These are phyloP conservation scores for Drosophila barbarae DNA, from an alignment of 2,888 invertebrate genomes.

Conservation along the genomic window DNA sequence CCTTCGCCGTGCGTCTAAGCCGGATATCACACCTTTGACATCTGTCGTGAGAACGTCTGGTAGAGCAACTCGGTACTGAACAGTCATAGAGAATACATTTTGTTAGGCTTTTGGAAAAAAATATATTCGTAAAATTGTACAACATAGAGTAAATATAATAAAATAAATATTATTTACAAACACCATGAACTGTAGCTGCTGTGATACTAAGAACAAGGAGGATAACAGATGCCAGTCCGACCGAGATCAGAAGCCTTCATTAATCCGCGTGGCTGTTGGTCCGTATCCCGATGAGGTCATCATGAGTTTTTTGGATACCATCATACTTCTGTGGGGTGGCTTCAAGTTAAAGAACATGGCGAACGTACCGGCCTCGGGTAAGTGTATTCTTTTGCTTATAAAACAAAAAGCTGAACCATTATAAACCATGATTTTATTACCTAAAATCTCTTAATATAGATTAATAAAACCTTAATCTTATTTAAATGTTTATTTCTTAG, in stretches of 20 bases:
- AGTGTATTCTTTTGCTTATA: not conserved
- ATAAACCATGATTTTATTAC: too few species aligned
- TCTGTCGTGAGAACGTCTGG: constrained; percentile 38
- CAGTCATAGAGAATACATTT: constrained; percentile 17
- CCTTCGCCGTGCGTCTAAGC: constrained; percentile 52
- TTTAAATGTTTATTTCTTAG: not conserved
- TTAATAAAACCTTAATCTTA: not conserved
- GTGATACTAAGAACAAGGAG: not conserved
- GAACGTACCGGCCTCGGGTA: constrained; percentile 1
- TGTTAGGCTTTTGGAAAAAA: constrained; percentile 5
- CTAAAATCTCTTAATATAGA: not conserved
- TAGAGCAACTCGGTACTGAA: constrained; percentile 14
- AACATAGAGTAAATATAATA: constrained; percentile 6
- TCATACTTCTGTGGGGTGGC: constrained; percentile 62
- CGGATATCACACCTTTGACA: constrained; percentile 75
- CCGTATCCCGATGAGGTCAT: constrained; percentile 76
- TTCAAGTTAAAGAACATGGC: constrained; percentile 33
- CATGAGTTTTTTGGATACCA: constrained; percentile 63
- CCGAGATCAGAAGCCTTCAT: constrained; percentile 12
- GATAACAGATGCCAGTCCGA: not conserved
- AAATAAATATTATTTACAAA: not conserved
- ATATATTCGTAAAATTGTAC: constrained; percentile 7
- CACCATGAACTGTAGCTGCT: constrained; percentile 15
- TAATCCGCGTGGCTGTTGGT: constrained; percentile 48
- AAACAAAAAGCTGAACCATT: not conserved